phyloP scores from a whole-genome alignment of 2,797 vertebrate genomes.

The Pteronotus mesoamericanus region DNA sequence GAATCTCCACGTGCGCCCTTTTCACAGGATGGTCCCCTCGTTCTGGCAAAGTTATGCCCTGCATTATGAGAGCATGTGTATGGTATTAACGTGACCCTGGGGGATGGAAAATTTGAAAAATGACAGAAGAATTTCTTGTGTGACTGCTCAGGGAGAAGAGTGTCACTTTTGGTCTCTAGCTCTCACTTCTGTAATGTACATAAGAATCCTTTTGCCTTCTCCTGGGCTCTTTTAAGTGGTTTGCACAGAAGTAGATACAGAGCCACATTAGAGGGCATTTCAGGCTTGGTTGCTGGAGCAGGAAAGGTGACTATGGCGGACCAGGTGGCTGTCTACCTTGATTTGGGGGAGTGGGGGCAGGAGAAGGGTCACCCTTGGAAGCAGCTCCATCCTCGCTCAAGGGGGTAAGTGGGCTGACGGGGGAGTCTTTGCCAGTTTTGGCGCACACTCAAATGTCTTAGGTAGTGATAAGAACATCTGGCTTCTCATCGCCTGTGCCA shows the following conservation, averaged over 20 bases:
- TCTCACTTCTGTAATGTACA: background rate
- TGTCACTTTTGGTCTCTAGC: background rate
- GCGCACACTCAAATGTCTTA: background rate
- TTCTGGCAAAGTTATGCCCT: background rate
- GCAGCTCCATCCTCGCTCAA: background rate
- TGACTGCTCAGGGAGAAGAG: background rate
- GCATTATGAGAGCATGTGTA: background rate
- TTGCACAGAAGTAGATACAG: conserved; percentile 30
- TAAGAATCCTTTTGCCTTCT: background rate
- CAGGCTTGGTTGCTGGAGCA: conserved; percentile 36
- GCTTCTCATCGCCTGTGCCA: background rate
- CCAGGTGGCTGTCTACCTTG: background rate
- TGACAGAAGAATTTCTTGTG: background rate
- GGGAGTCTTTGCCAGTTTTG: background rate
- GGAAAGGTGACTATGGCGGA: background rate
- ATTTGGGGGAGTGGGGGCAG: fast-evolving
- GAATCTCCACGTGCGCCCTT: fast-evolving
- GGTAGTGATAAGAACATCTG: background rate
- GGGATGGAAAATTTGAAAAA: background rate
- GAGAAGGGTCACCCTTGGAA: background rate
- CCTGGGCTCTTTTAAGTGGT: conserved; percentile 30
- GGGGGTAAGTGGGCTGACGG: background rate
- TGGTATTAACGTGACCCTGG: background rate
- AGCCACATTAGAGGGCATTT: conserved; percentile 41
- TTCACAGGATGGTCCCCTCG: background rate